Evolutionary conservation across 2,113 vertebrate genomes (phyloP), one percentile per base, ranked within the genome.

Genomic region (Mionectes macconnelli): DNA sequence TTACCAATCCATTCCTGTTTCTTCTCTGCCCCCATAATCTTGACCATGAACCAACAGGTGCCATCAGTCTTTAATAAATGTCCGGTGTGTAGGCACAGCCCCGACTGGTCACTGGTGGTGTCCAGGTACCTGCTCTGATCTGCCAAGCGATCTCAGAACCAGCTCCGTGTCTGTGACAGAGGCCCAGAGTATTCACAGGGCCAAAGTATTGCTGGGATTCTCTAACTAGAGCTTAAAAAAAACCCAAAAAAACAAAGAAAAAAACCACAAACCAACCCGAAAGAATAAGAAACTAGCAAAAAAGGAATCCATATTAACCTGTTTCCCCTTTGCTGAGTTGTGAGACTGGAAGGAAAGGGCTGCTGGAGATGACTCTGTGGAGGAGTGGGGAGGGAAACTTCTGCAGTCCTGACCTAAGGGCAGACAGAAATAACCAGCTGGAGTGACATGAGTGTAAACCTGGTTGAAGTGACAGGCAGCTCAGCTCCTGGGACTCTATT

Each of bases 401-500:
- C 25, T 20, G 87, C 78, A 33, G 74, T 24, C 40, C 69, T 95
- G 94, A 87, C 87, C 93, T 42, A 2, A 69, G 91, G 73, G 73
- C 8, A 0, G 84, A 59, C 87, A 76, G 91, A 84, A 95, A 72
- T 82, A 80, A 91, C 66, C 77, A 78, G 45, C 82, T 86, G 76
- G 79, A 89, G 53, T 82, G 95, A 82, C 94, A 91, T 1, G 64
- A 87, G 66, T 33, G 53, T 64, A 76, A 95, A 91, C 80, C 79
- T 81, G 82, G 33, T 16, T n/a, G 83, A 89, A 89, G 53, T 89
- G 93, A 94, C 88, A 87, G 94, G 76, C 92, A 92, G 86, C 81
- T 89, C 90, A 45, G 73, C 92, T 84, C 85, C 90, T 68, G 86
- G 73, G 92, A 84, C 62, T 94, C 76, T 89, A 90, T 96, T 97